Percentiles rank a stretch among this genome's conserved stretches.
Evolutionary conservation across 1,140 invertebrate species (phyloP).

Genomic region (Zaprionus vittiger): DNA sequence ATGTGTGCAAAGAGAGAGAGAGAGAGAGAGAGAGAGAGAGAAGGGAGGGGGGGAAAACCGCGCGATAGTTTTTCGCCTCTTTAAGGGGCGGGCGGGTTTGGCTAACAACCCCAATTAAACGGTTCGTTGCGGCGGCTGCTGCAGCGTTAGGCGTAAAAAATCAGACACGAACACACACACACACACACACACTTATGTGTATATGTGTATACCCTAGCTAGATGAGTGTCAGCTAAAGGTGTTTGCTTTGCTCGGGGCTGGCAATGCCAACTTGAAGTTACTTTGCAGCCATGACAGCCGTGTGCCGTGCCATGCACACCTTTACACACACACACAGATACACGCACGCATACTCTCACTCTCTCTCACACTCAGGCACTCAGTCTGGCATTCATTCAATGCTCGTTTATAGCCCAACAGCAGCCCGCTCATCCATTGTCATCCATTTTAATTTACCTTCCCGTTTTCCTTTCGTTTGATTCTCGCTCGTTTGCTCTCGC

Average conservation of each 20-base stretch:
- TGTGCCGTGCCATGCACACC: constrained; percentile 48
- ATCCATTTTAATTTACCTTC: constrained; percentile 83
- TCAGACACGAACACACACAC: constrained; percentile 24
- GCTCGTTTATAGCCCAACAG: constrained; percentile 66
- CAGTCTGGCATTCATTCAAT: constrained; percentile 65
- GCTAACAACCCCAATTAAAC: constrained; percentile 80
- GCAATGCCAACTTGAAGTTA: constrained; percentile 33
- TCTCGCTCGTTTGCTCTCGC: constrained; percentile 25
- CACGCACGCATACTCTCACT: constrained; percentile 33
- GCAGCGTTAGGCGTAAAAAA: constrained; percentile 60
- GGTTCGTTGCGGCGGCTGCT: constrained; percentile 52
- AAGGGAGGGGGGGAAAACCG: constrained; percentile 20
- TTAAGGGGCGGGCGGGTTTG: constrained; percentile 40
- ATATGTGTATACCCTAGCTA: not conserved
- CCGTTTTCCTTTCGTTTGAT: constrained; percentile 64
- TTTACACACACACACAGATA: constrained; percentile 35
- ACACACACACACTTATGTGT: not conserved
- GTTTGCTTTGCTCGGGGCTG: constrained; percentile 66
- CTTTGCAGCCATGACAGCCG: constrained; percentile 39
- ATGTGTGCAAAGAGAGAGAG: constrained; percentile 43
- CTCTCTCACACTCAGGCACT: constrained; percentile 41
- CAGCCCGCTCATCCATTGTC: constrained; percentile 66
- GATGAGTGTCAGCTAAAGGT: constrained; percentile 61
- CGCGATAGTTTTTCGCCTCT: constrained; percentile 35
- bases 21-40: constrained; percentile 5